These are phyloP conservation scores for Prosopocoilus inquinatus DNA, from an alignment of 2,888 invertebrate species.

Conservation along the genomic window DNA sequence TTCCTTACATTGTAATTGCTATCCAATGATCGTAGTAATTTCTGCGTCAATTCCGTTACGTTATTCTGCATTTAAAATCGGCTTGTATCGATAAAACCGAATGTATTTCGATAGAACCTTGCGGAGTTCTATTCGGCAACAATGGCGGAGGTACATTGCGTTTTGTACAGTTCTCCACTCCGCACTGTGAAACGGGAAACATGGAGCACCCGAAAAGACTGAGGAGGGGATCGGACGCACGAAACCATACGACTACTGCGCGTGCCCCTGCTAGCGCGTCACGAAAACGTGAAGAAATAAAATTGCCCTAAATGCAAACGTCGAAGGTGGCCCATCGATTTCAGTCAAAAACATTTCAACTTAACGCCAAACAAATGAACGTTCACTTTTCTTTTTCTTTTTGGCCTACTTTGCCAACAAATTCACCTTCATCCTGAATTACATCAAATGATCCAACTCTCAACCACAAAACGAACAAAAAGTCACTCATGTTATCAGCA, in stretches of 20 bases:
- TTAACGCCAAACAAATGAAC: too few relatives aligned
- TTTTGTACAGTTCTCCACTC: slow-evolving; percentile 51
- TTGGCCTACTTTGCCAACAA: too few relatives aligned
- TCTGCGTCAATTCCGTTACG: slow-evolving; percentile 90
- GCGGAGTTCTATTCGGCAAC: slow-evolving; percentile 51
- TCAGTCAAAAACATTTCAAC: too few relatives aligned
- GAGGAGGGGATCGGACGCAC: slow-evolving; percentile 49
- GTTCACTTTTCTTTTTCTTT: too few relatives aligned
- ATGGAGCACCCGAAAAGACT: slow-evolving; percentile 52
- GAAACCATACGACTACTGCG: slow-evolving; percentile 43
- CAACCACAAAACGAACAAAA: too few relatives aligned
- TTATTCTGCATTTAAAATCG: slow-evolving; percentile 75
- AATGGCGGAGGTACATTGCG: slow-evolving; percentile 55
- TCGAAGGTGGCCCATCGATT: too few relatives aligned
- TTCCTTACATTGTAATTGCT: slow-evolving; percentile 96
- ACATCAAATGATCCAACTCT: too few relatives aligned
- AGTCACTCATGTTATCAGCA: too few relatives aligned
- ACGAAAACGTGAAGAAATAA: slow-evolving; percentile 20
- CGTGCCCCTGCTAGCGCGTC: slow-evolving; percentile 33
- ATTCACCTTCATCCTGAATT: too few relatives aligned
- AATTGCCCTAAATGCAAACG: slow-evolving; percentile 8
- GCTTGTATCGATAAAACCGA: slow-evolving; percentile 52
- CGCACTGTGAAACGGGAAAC: slow-evolving; percentile 52
- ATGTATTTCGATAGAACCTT: slow-evolving; percentile 50
- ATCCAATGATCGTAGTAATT: slow-evolving; percentile 95